Percentiles rank a stretch among this genome's conserved stretches.
Conservation (phyloP, 2,113 vertebrate genomes). For the Clarias gariepinus region DNA sequence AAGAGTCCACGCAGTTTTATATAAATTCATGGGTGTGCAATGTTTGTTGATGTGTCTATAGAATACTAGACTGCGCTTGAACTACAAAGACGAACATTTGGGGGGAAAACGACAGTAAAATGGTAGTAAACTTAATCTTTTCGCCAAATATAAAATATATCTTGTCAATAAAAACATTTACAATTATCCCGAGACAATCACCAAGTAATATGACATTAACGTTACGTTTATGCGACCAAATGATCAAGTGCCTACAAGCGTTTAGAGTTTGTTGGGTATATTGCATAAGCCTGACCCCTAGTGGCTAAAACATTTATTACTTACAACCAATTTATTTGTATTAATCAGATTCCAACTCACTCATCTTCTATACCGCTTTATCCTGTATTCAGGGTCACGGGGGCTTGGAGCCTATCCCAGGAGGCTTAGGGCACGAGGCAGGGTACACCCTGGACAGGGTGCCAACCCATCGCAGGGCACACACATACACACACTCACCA, state of each 20-base stretch:
- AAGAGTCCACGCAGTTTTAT: conserved; percentile 28
- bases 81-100: neutral
- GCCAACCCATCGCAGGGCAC: too few relatives aligned
- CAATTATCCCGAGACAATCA: neutral
- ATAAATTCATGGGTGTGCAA: neutral
- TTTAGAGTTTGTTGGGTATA: conserved; percentile 26
- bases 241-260: neutral
- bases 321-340: neutral
- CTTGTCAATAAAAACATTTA: neutral
- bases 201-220: neutral
- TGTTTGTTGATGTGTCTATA: neutral
- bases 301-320: conserved; percentile 13
- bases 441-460: too few relatives aligned
- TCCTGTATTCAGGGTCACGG: too few relatives aligned
- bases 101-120: too few relatives aligned
- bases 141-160: neutral
- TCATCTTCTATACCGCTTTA: too few relatives aligned
- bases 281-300: conserved; percentile 41
- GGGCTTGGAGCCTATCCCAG: too few relatives aligned
- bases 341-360: neutral
- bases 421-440: too few relatives aligned
- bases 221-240: neutral
- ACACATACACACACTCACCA: too few relatives aligned
- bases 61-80: neutral
- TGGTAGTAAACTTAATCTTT: neutral